Percentiles rank a stretch among this genome's conserved stretches.
These are phyloP conservation scores for Mongoloraphidia duomilia DNA, from an alignment of 2,888 invertebrate species.

Conservation along the genomic window DNA sequence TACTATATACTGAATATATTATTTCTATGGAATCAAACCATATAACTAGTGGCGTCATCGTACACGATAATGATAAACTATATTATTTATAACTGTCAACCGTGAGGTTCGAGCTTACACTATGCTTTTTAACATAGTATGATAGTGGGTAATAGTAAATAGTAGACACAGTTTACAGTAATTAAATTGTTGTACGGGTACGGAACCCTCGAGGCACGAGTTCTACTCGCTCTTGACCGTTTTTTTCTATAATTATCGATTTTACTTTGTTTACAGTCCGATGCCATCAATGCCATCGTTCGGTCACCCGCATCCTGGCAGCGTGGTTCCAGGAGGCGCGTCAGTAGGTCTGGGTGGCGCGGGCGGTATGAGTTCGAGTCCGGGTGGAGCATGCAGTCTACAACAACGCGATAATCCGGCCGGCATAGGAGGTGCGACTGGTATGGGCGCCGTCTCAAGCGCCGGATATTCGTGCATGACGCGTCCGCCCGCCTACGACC, in stretches of 20 bases:
- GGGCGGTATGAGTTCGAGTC: slow-evolving; percentile 33
- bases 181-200: no score
- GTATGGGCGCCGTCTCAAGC: slow-evolving; percentile 8
- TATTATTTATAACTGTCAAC: no score
- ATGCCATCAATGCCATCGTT: slow-evolving; percentile 44
- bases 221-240: no score
- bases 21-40: no score
- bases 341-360: slow-evolving; percentile 26
- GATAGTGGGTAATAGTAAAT: no score
- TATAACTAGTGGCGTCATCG: no score
- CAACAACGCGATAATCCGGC: slow-evolving; percentile 41
- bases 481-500: slow-evolving; percentile 37
- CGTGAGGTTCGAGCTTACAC: no score
- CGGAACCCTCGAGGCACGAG: no score
- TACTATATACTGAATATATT: no score
- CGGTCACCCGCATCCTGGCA: slow-evolving; percentile 22
- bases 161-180: no score
- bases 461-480: slow-evolving; percentile 37
- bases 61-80: no score
- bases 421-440: slow-evolving; percentile 28
- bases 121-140: no score
- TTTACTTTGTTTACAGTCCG: slow-evolving; percentile 25
- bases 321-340: slow-evolving; percentile 29
- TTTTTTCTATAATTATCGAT: neutral
- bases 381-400: slow-evolving; percentile 34